These are phyloP conservation scores for Saturnia japonica DNA, from an alignment of 2,888 invertebrate genomes.

Conservation along the genomic window DNA sequence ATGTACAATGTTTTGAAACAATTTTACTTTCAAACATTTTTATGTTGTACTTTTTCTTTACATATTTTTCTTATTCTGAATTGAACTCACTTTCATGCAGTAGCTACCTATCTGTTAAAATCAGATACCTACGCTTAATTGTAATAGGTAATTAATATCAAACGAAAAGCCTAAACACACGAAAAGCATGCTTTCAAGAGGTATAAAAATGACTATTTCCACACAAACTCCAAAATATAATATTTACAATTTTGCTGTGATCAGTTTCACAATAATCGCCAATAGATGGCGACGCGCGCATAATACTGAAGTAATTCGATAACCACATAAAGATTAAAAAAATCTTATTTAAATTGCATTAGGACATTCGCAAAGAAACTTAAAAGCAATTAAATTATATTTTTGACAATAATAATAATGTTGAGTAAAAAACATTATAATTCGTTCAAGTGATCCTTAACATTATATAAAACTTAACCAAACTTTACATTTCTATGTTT, in stretches of 20 bases:
- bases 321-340: neutral
- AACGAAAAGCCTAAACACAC: constrained; percentile 21
- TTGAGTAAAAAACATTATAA: constrained; percentile 14
- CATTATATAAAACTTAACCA: neutral
- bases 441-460: constrained; percentile 13
- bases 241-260: constrained; percentile 19
- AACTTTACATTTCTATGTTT: constrained; percentile 70
- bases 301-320: constrained; percentile 1
- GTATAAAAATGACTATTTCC: constrained; percentile 33
- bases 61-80: neutral
- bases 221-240: constrained; percentile 43
- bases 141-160: neutral
- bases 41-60: too few relatives aligned
- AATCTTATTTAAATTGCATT: too few relatives aligned
- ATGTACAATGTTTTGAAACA: neutral
- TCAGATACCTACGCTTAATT: neutral
- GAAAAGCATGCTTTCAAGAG: constrained; percentile 36
- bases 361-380: neutral
- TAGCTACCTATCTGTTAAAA: too few relatives aligned
- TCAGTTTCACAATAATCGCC: neutral
- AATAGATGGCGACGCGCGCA: constrained; percentile 11
- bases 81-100: too few relatives aligned
- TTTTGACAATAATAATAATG: constrained; percentile 1
- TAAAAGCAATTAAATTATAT: constrained; percentile 1
- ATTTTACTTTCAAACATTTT: neutral